These are phyloP conservation scores for Hipparchia sbordonii DNA, from an alignment of 2,888 invertebrate genomes.

Conservation along the genomic window DNA sequence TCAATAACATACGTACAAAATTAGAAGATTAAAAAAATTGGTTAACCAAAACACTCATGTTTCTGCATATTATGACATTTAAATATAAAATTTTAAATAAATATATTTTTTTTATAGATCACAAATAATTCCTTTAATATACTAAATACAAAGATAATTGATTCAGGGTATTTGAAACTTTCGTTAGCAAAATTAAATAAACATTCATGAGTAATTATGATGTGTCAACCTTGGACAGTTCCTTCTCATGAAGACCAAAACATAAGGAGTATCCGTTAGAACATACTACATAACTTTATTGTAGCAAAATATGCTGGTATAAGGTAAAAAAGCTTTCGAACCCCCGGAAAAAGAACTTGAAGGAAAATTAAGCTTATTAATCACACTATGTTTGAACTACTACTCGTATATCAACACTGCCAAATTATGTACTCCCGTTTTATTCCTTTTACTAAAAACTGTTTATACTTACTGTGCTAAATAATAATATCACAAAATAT, in stretches of 20 bases:
- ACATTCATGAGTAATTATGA: too few species aligned
- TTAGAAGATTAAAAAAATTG: neutral
- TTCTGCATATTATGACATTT: neutral
- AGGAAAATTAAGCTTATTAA: neutral
- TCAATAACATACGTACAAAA: neutral
- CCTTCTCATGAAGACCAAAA: neutral
- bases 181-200: too few species aligned
- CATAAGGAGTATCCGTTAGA: neutral
- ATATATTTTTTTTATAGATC: too few species aligned
- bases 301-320: neutral
- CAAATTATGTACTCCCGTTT: neutral
- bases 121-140: too few species aligned
- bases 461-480: conserved; percentile 47
- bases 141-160: too few species aligned
- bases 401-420: neutral
- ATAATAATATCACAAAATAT: conserved; percentile 45
- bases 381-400: conserved; percentile 7
- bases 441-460: neutral
- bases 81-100: neutral
- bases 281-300: neutral
- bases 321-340: neutral
- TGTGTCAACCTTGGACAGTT: conserved; percentile 5
- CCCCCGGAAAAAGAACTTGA: neutral
- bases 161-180: too few species aligned
- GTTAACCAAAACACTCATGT: neutral